These are phyloP conservation scores for Bradypus variegatus DNA, from an alignment of 2,797 vertebrate species.

Conservation along the genomic window DNA sequence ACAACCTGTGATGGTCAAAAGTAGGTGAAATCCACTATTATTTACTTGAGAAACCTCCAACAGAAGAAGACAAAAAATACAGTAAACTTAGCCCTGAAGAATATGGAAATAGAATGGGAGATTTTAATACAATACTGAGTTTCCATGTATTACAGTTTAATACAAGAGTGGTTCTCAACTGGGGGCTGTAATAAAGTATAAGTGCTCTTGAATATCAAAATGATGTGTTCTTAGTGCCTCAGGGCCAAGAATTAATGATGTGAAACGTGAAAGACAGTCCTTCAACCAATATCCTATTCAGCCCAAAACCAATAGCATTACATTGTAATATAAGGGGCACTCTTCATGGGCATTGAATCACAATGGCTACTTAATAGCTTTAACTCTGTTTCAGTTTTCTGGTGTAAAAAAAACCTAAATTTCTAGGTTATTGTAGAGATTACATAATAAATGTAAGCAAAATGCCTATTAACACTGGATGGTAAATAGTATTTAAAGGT, in stretches of 20 bases:
- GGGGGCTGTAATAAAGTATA: not conserved
- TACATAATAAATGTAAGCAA: not conserved
- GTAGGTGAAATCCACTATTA: not conserved
- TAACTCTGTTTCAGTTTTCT: not conserved
- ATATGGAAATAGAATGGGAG: not conserved
- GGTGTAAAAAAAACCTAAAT: not conserved
- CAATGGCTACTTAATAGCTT: not conserved
- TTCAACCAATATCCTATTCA: not conserved
- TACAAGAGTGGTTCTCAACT: not conserved
- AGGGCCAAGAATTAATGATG: not conserved
- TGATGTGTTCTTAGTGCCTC: not conserved
- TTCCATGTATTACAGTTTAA: not conserved
- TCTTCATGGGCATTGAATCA: not conserved
- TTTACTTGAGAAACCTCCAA: not conserved
- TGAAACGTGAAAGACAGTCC: not conserved
- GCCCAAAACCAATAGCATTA: not conserved
- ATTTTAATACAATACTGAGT: not conserved
- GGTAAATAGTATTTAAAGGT: conserved; percentile 19
- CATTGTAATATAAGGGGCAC: not conserved
- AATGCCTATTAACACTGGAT: not conserved
- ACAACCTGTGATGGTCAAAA: not conserved
- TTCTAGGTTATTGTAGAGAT: not conserved
- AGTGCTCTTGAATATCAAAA: not conserved
- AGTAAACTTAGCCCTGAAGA: not conserved
- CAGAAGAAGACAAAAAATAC: not conserved